Evolutionary conservation across 2,113 vertebrate species (phyloP).

Genomic region (Acanthochromis polyacanthus): DNA sequence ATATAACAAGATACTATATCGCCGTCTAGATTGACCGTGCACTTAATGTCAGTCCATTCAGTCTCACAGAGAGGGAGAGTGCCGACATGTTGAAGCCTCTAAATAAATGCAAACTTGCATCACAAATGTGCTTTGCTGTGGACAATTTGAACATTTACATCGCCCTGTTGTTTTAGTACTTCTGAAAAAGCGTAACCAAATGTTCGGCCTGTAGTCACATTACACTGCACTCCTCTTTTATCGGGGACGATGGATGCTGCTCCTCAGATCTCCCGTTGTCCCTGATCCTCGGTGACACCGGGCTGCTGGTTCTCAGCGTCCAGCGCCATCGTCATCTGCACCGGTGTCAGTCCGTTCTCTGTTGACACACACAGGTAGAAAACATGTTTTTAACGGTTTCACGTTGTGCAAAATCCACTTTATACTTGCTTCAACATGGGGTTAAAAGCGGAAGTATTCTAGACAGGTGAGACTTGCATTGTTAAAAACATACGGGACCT

Average conservation of each 20-base stretch:
- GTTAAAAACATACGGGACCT: no score
- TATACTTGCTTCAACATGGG: no score
- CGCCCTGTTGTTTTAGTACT: not conserved
- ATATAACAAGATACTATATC: not conserved
- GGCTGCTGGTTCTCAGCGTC: constrained; percentile 61
- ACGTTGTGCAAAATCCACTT: no score
- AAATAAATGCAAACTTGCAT: constrained; percentile 20
- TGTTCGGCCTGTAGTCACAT: not conserved
- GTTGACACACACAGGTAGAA: constrained; percentile 25
- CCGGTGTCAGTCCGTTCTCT: constrained; percentile 50
- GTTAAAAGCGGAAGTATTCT: no score
- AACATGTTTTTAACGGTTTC: not conserved
- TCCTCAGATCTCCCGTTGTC: constrained; percentile 62
- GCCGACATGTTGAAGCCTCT: not conserved
- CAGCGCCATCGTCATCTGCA: constrained; percentile 73
- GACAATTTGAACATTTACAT: not conserved
- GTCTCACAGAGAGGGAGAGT: not conserved
- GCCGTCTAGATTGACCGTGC: not conserved
- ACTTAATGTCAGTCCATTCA: not conserved
- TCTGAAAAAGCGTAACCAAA: no score
- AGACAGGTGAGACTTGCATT: no score
- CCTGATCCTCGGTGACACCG: constrained; percentile 10
- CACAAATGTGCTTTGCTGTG: not conserved
- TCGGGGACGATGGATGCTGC: not conserved
- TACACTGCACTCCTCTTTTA: constrained; percentile 1